Conservation (phyloP, 2,888 invertebrate genomes). For the Alentia gelatinosa region DNA sequence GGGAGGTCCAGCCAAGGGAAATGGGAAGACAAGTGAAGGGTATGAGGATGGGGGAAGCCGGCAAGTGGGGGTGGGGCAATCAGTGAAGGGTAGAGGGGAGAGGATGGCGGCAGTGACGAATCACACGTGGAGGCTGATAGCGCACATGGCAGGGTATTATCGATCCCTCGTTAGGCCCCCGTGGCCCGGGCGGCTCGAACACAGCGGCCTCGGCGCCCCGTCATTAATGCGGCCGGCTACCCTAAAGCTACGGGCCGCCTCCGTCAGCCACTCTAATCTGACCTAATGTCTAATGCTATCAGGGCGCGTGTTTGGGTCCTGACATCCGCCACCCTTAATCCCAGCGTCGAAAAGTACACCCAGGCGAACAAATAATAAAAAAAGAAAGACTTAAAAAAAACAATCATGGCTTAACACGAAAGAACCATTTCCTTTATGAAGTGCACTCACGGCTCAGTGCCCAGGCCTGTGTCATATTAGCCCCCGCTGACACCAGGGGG, state of each 20-base stretch:
- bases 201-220: neutral
- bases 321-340: slow-evolving; percentile 31
- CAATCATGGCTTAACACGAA: slow-evolving; percentile 5
- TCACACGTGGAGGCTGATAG: slow-evolving; percentile 14
- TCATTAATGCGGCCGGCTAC: slow-evolving; percentile 12
- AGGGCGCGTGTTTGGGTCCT: slow-evolving; percentile 4
- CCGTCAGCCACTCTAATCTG: slow-evolving; percentile 36
- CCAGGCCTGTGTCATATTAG: slow-evolving; percentile 20
- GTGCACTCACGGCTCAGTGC: neutral
- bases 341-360: neutral
- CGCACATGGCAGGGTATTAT: slow-evolving; percentile 36
- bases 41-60: neutral
- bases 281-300: slow-evolving; percentile 41
- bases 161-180: slow-evolving; percentile 30
- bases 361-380: neutral
- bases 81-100: neutral
- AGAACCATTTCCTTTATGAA: slow-evolving; percentile 45
- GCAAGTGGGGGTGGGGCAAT: neutral
- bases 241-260: neutral
- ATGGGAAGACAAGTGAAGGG: neutral
- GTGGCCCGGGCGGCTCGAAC: neutral
- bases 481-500: neutral
- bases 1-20: neutral
- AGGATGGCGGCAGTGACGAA: slow-evolving; percentile 16
- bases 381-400: neutral